Base-by-base conservation (phyloP, 2,888 invertebrate genomes). In the Anticlea derivata region DNA sequence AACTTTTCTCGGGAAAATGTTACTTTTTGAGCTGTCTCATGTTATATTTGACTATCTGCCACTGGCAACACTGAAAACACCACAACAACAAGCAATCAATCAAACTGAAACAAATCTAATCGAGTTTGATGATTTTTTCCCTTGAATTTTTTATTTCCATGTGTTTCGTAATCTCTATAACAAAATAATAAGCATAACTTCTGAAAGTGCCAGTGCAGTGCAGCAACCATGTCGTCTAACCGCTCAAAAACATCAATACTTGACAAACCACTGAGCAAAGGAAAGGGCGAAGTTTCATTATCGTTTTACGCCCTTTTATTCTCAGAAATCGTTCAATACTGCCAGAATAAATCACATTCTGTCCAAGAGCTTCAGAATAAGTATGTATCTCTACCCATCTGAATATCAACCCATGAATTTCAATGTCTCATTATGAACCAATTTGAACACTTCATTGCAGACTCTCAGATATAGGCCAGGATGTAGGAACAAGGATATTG, bases 321-420 rank as follows among this genome's bases (percentile, higher is more conserved):
- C 84, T 98, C 99, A 11, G 99, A 99, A 92, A 95, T 99, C 57
- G 98, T 99, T 1, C 98, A 99, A 80, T 99, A 99, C 86, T 98
- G 98, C 73, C 99, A 99, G 91, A 98, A 96, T 91, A 95, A 97
- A 68, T 98, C 98, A 5, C 96, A 96, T 75, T 98, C 97, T 7
- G 96, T 99, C 23, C 95, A 96, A n/a, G 98, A 99, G 80, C 89
- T 99, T 31, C 98, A 99, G 80, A 96, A 93, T 66, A 98, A 96
- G 98, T 98, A 90, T 87, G 92, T 80, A 26, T 38, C n/a, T 5
- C 10, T 13, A 7, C 6, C 0, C n/a, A 17, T 26, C 1, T 3
- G 8, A 10, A 12, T 34, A 20, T 8, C 7, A 5, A 22, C 17
- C 17, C 2, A 2, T 3, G 4, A 3, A 17, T 17, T 17, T 17